Evolutionary conservation across 1,140 invertebrate species (phyloP), one percentile per base, ranked within the genome.

Genomic region (Drosophila malerkotliana): DNA sequence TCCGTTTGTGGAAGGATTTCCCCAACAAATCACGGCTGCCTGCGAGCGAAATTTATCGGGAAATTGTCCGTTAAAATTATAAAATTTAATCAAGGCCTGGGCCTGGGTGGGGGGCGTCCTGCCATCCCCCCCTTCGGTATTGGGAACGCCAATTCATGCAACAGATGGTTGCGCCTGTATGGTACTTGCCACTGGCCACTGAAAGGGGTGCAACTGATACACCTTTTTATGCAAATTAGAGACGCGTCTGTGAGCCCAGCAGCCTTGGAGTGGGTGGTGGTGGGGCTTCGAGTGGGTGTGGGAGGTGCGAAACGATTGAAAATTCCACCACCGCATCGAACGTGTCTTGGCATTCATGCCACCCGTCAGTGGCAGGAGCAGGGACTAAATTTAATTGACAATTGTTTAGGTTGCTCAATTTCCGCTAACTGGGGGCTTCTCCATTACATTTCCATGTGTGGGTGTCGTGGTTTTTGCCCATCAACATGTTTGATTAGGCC

Each of bases 21-120:
- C 30, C n/a, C 48, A 54, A 12, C 63, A 37, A 69, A 71, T 69
- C 67, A 49, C 24, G 26, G 32, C 37, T 45, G 14, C 34, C 60
- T 61, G 41, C 47, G 8, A 72, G 30, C 12, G 21, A 53, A 57
- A 53, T 56, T 49, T 30, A 51, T 55, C 51, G 52, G 51, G 49
- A 78, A 74, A 87, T 75, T 85, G 69, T 78, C 77, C 78, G 82
- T 87, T 57, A 75, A 87, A 87, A 85, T 87, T 78, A 75, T 68
- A 75, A 78, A 87, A 85, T 85, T 85, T 62, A 87, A 85, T 85
- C 60, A 84, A 77, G 44, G 59, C 52, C 59, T 57, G 21, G 21
- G 21, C 0, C 2, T 21, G 21, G 39, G 15, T 48, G 39, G 47
- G 72, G 72, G 77, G 77, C 44, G 60, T 21, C 2, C 9, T 3